Base-by-base conservation (phyloP, 2,797 vertebrate species). In the Diceros bicornis region DNA sequence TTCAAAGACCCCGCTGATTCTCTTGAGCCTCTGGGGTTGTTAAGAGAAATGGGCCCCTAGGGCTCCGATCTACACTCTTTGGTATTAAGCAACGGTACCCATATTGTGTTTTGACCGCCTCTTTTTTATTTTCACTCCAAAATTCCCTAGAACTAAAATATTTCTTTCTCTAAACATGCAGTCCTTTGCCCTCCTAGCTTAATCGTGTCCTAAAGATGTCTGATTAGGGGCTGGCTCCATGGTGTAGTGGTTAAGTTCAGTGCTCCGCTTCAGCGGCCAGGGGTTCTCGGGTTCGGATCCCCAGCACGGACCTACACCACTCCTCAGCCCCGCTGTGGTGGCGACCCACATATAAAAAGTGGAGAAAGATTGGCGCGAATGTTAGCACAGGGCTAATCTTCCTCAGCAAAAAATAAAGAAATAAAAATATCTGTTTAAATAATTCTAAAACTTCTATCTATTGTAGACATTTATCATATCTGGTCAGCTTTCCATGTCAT, bases 1-100 rank as follows among this genome's bases (percentile, higher is more conserved):
- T 82, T 92, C 41, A 90, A 86, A 91, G 88, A 47, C 27, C 12
- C 21, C 68, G 14, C 52, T 52, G 57, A 72, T 95, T 78, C 66
- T 75, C 61, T 59, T 41, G 79, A 82, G 23, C 1, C 37, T 44
- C 72, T 59, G 52, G 27, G 18, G 14, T 74, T 71, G 3, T 83
- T 86, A 55, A 55, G 55, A 37, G 59, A 90, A 83, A 62, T 59
- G 25, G n/a, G 5, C 21, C 34, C 74, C 84, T 88, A 27, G 23
- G 55, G 25, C 21, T 81, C 10, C 82, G 44, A 68, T 94, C 17
- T 82, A 59, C 17, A 86, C 29, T 85, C 6, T 44, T 62, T 68
- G 37, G 7, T 79, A 25, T 59, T 72, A 84, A 77, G 71, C 47
- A 62, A n/a, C 86, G 6, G 25, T 59, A 72, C 16, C 64, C 9